Evolutionary conservation across 2,797 vertebrate genomes (phyloP), one percentile per base, ranked within the genome.

Genomic region (Chaenodraco wilsoni): DNA sequence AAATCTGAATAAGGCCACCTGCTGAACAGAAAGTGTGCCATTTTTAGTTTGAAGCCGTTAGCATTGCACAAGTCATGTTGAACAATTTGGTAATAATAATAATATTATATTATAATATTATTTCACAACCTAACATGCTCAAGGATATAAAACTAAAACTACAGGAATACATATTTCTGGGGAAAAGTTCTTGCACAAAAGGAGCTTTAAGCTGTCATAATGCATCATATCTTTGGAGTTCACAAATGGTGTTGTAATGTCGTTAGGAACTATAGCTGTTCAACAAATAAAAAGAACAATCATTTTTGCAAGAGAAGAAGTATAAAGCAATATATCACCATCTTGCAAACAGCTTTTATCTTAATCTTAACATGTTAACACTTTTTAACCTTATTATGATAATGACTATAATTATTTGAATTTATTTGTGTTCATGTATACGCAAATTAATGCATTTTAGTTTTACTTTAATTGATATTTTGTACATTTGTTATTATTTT

Each of bases 1-100:
- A 46, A 78, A 71, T 58, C 6, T 15, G 59, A 44, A 69, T 5
- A 10, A 67, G 52, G 40, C 55, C 23, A 37, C 21, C 44, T 67
- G 57, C 72, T 72, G 54, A 13, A 48, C 16, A 48, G 33, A 72
- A 37, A 46, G 41, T 15, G 54, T 59, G 48, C 4, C n/a, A 19
- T 41, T 57, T 40, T 3, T 45, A 1, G 5, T 19, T 40, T 54
- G 13, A 54, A 67, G 3, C 15, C 13, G 2, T 13, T 19, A 19
- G 0, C 0, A 13, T 57, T 44, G 37, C 31, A 65, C 15, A 50
- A 41, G 23, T 37, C 37, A 72, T 46, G 50, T 49, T 61, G 3
- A 61, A 41, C 17, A 59, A 51, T 16, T 44, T 56, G 44, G 31
- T 21, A 43, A 44, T 3, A 27, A 49, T 65, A 54, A 14, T 12